Conservation (phyloP, 2,113 vertebrate species). For the Bubo scandiacus region DNA sequence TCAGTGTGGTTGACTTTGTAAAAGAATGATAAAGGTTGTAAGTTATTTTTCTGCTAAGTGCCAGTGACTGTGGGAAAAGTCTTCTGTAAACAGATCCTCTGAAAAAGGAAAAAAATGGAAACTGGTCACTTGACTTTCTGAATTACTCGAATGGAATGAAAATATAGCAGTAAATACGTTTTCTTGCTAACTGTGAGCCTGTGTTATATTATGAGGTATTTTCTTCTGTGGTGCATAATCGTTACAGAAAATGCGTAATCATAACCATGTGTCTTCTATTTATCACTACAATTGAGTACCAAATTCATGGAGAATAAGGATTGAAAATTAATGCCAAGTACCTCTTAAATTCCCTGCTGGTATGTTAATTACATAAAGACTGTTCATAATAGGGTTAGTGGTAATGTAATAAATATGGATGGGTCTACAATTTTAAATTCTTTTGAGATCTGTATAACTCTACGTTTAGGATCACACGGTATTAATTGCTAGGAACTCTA, state of each 20-base stretch:
- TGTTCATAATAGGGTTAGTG: conserved; percentile 51
- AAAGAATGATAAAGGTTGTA: conserved; percentile 3
- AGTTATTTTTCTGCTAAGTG: conserved; percentile 48
- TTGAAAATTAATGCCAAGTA: conserved; percentile 57
- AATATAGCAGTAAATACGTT: not conserved
- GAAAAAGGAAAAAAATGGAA: not conserved
- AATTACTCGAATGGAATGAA: not conserved
- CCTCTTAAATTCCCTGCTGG: conserved; percentile 58
- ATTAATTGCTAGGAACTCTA: not conserved
- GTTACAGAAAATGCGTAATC: not conserved
- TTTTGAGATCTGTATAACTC: conserved; percentile 37
- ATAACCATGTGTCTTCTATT: conserved; percentile 44
- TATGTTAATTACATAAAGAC: conserved; percentile 59
- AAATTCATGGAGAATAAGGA: conserved; percentile 33
- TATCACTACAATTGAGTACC: conserved; percentile 41
- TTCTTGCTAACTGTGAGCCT: not conserved
- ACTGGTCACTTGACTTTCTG: not conserved
- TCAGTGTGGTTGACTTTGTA: not conserved
- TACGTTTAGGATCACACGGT: not conserved
- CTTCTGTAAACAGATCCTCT: not conserved
- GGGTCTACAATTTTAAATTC: conserved; percentile 33
- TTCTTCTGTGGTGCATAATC: not conserved
- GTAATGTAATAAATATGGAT: conserved; percentile 59
- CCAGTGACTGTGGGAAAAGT: conserved; percentile 30
- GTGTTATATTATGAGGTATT: not conserved